These are phyloP conservation scores for Zoanthus solanderi DNA, from an alignment of 92 coral and sea anemone genomes.

Conservation along the genomic window DNA sequence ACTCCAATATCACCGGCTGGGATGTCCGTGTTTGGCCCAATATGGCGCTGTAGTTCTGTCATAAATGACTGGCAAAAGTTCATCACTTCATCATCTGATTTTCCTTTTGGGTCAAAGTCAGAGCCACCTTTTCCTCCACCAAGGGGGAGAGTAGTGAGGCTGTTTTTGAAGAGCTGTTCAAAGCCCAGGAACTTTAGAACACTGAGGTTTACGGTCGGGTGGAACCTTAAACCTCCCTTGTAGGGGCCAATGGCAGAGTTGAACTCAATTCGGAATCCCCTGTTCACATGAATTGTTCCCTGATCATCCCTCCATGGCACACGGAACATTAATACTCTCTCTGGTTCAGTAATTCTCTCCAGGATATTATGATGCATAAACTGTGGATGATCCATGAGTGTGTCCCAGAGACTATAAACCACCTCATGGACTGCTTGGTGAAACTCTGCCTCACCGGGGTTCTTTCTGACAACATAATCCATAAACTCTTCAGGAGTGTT, in stretches of 20 bases:
- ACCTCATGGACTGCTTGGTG: constrained; percentile 95
- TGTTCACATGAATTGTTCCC: constrained; percentile 76
- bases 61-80: constrained; percentile 93
- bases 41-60: constrained; percentile 91
- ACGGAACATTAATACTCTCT: constrained; percentile 87
- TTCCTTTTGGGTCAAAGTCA: constrained; percentile 91
- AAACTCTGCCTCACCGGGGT: constrained; percentile 84
- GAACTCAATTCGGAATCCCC: constrained; percentile 90
- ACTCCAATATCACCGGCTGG: constrained; percentile 96
- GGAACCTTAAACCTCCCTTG: constrained; percentile 89
- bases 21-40: constrained; percentile 93
- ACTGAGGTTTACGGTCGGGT: constrained; percentile 84
- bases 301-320: constrained; percentile 91
- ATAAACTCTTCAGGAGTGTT: constrained; percentile 73
- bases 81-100: constrained; percentile 88
- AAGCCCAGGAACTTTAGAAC: constrained; percentile 89
- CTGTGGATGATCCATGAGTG: constrained; percentile 62
- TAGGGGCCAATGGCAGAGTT: constrained; percentile 91
- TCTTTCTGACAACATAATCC: constrained; percentile 57
- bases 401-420: constrained; percentile 77
- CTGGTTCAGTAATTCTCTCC: constrained; percentile 90
- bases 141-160: constrained; percentile 87
- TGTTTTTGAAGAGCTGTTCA: constrained; percentile 90
- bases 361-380: constrained; percentile 72
- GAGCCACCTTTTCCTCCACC: constrained; percentile 96